Base-by-base conservation (phyloP, 2,113 vertebrate species). In the Gobius niger region DNA sequence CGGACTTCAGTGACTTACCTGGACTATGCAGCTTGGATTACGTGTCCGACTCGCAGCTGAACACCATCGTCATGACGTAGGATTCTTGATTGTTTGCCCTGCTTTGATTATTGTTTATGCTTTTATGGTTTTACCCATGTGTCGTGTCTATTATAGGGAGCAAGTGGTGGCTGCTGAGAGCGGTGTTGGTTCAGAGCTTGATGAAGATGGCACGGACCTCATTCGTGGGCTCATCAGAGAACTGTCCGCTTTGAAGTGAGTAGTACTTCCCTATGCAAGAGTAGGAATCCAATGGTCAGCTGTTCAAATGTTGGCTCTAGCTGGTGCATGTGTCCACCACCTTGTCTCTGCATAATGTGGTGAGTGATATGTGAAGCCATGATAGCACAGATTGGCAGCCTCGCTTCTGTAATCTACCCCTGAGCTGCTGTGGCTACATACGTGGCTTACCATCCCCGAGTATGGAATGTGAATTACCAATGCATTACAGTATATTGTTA, bases 221-320 rank as follows among this genome's bases (percentile, higher is more conserved):
- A 73, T 97, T 53, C 85, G 83, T 1, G 95, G 95, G 9, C 93
- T 97, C 0, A 85, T 94, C 63, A 53, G 85, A 19, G 95, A 97
- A 72, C 94, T 97, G 47, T 95, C 96, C 63, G 92, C 89, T 63
- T 83, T 96, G 19, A 97, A 97, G 95, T 97, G 71, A 91, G 93
- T 67, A 24, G 24, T 34, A 34, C 24, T 34, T 34, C 24, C 24
- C 24, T 4, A 34, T 3, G 5, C 24, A 34, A 34, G 3, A 34
- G 24, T 34, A 34, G 24, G 24, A 34, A 34, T 34, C 24, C 24
- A 34, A 34, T 34, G 24, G 24, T 34, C 24, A 34, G 1, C 24
- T 34, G 24, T 34, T 34, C 3, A 34, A 34, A 34, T 34, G 24
- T 34, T 34, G 24, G 24, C 24, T 34, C 24, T 34, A 34, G 5